Evolutionary conservation across 2,113 vertebrate species (phyloP).

Genomic region (Lamprologus callipterus): DNA sequence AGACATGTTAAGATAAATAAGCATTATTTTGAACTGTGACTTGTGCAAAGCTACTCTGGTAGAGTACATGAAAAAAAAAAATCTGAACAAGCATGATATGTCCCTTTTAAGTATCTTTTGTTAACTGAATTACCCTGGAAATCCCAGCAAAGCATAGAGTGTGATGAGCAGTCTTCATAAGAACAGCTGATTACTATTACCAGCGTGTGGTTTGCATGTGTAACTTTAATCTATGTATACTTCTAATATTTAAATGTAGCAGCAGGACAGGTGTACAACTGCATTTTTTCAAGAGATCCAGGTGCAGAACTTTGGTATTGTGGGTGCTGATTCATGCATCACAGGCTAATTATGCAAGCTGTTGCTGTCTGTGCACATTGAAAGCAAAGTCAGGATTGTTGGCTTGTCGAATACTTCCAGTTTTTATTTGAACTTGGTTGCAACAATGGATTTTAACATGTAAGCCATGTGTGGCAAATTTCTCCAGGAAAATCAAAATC

Average conservation of each 20-base stretch:
- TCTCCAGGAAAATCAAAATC: background rate
- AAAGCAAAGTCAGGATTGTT: background rate
- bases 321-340: background rate
- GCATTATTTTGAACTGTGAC: background rate
- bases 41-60: background rate
- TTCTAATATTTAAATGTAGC: background rate
- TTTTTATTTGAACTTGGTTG: background rate
- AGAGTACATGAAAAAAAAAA: background rate
- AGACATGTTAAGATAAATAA: background rate
- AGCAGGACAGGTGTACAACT: background rate
- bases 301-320: background rate
- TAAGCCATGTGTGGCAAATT: background rate
- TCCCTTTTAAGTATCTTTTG: background rate
- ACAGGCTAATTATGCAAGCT: background rate
- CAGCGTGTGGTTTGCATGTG: background rate
- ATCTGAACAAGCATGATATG: background rate
- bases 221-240: background rate
- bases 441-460: background rate
- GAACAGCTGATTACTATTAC: background rate
- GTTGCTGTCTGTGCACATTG: background rate
- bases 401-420: background rate
- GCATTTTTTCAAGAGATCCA: background rate
- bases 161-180: background rate
- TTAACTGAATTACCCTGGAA: background rate
- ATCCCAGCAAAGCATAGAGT: background rate